These are phyloP conservation scores for Lontra canadensis DNA, from an alignment of 2,113 vertebrate genomes.

Conservation along the genomic window DNA sequence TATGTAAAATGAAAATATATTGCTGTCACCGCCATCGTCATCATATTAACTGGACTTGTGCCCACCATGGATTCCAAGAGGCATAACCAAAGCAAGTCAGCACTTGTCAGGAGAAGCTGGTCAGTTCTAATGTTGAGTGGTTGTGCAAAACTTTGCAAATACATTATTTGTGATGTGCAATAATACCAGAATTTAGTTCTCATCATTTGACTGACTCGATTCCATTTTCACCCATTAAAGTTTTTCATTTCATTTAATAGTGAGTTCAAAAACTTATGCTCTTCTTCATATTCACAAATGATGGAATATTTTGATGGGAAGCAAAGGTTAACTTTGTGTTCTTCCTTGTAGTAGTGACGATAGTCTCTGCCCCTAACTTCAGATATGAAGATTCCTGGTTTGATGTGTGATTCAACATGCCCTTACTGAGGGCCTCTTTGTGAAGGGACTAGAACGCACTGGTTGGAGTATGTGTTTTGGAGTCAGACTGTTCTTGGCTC, in stretches of 20 bases:
- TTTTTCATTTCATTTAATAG: background rate
- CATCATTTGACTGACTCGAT: background rate
- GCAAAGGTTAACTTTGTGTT: background rate
- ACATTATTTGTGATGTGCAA: background rate
- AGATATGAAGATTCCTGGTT: background rate
- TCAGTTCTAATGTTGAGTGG: background rate
- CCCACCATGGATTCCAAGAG: constrained; percentile 66
- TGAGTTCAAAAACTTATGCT: background rate
- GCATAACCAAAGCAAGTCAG: constrained; percentile 67
- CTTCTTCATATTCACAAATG: background rate
- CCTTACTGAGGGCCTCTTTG: background rate
- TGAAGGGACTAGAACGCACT: background rate
- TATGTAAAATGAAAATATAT: background rate
- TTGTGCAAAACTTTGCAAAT: background rate
- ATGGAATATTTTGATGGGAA: background rate
- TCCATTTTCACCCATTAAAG: background rate
- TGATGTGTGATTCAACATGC: background rate
- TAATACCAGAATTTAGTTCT: background rate
- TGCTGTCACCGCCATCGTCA: background rate
- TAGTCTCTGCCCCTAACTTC: background rate
- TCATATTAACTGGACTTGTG: background rate
- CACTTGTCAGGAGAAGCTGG: constrained; percentile 65
- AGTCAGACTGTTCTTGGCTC: constrained; percentile 14
- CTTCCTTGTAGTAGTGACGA: background rate
- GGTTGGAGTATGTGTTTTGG: background rate